Evolutionary conservation across 2,888 invertebrate genomes (phyloP).

Genomic region (Proisotoma minuta): DNA sequence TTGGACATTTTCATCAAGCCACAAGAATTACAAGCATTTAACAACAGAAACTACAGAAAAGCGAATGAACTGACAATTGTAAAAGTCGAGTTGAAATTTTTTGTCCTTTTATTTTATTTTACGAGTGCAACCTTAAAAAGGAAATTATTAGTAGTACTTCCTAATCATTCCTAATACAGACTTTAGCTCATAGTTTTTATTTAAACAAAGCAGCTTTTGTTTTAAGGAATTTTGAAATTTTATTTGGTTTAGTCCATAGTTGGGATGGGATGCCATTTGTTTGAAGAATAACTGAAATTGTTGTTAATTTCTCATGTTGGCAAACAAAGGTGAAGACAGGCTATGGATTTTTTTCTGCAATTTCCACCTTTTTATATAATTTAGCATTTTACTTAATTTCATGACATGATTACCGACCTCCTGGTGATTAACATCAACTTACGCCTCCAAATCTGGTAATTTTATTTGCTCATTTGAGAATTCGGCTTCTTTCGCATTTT

Average conservation of each 20-base stretch:
- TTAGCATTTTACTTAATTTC: background rate
- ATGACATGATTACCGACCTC: background rate
- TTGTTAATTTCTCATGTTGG: background rate
- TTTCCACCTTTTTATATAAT: no score
- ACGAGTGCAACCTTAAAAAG: constrained; percentile 43
- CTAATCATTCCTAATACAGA: constrained; percentile 46
- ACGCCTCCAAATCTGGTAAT: background rate
- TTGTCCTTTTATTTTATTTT: constrained; percentile 3
- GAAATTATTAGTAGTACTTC: constrained; percentile 48
- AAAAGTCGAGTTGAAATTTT: background rate
- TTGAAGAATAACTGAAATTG: background rate
- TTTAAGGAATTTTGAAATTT: no score
- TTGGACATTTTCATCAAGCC: background rate
- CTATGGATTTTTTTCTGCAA: background rate
- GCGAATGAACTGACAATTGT: background rate
- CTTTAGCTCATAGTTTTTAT: background rate
- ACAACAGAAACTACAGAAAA: background rate
- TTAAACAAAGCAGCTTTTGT: no score
- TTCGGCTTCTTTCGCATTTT: background rate
- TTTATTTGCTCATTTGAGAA: background rate
- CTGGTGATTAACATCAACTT: background rate
- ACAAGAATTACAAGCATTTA: background rate
- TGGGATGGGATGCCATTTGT: background rate
- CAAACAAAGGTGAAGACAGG: background rate
- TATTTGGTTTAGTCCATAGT: no score